These are phyloP conservation scores for Chloroceryle inda DNA, from an alignment of 2,797 vertebrate species.

Conservation along the genomic window DNA sequence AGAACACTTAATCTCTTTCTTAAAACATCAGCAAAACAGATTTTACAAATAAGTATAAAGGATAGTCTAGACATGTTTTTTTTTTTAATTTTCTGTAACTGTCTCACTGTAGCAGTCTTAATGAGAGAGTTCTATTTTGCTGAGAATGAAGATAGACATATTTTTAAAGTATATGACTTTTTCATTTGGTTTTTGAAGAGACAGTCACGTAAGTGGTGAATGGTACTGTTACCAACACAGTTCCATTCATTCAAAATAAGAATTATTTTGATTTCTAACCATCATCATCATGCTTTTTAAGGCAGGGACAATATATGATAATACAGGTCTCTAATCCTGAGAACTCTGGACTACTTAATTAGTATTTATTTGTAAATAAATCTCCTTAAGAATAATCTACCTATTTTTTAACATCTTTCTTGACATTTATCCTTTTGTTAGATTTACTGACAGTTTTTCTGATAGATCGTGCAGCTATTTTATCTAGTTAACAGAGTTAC, in stretches of 20 bases:
- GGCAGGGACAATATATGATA: background rate
- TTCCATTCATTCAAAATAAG: background rate
- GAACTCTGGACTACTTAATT: background rate
- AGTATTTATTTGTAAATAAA: background rate
- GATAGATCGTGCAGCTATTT: too few relatives aligned
- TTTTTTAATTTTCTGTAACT: background rate
- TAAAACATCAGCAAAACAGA: background rate
- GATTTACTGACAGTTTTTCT: background rate
- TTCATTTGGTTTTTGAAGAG: background rate
- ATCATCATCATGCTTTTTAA: background rate
- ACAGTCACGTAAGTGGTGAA: fast-evolving
- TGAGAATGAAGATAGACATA: background rate
- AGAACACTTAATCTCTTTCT: background rate
- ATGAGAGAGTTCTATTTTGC: background rate
- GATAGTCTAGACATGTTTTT: background rate
- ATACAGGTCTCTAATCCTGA: background rate
- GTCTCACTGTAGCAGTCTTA: background rate
- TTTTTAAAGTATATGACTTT: background rate
- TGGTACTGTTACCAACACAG: background rate
- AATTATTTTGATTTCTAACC: background rate
- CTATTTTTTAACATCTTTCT: background rate
- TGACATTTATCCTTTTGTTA: background rate
- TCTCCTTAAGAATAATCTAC: background rate
- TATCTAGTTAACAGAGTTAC: background rate
- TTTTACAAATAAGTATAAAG: background rate